Conservation (phyloP, 1,140 invertebrate species). For the Tetramorium alpestre region DNA sequence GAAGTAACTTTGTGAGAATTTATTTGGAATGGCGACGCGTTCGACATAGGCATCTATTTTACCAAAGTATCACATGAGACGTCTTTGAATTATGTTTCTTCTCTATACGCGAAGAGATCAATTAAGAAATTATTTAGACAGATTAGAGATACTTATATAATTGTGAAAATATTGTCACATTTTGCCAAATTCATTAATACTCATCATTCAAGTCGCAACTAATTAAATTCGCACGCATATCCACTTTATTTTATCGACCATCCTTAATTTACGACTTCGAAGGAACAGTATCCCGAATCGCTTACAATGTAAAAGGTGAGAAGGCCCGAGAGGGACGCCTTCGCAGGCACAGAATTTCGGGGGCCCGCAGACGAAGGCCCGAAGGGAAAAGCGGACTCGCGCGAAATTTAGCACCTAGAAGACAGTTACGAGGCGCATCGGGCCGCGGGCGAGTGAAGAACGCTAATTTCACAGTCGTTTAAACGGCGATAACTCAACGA, state of each 20-base stretch:
- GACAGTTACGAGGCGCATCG: slow-evolving; percentile 84
- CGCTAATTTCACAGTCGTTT: slow-evolving; percentile 86
- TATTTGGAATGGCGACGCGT: background rate
- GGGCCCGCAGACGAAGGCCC: background rate
- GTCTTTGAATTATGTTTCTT: background rate
- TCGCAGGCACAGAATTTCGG: background rate
- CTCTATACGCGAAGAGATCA: background rate
- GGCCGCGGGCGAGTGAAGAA: slow-evolving; percentile 74
- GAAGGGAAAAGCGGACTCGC: slow-evolving; percentile 11
- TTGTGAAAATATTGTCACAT: background rate
- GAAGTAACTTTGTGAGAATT: slow-evolving; percentile 10
- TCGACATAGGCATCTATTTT: background rate
- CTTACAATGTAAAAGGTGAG: slow-evolving; percentile 35
- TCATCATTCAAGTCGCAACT: background rate
- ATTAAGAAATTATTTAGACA: background rate
- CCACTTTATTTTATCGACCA: slow-evolving; percentile 20
- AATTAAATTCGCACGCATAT: slow-evolving; percentile 12
- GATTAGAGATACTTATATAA: background rate
- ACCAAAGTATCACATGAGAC: background rate
- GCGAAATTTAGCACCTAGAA: slow-evolving; percentile 84
- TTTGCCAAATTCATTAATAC: background rate
- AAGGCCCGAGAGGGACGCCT: background rate
- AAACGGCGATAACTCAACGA: slow-evolving; percentile 84
- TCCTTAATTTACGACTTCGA: slow-evolving; percentile 31
- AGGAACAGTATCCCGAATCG: slow-evolving; percentile 23